Conservation (phyloP, 2,797 vertebrate genomes). For the Pempheris klunzingeri region DNA sequence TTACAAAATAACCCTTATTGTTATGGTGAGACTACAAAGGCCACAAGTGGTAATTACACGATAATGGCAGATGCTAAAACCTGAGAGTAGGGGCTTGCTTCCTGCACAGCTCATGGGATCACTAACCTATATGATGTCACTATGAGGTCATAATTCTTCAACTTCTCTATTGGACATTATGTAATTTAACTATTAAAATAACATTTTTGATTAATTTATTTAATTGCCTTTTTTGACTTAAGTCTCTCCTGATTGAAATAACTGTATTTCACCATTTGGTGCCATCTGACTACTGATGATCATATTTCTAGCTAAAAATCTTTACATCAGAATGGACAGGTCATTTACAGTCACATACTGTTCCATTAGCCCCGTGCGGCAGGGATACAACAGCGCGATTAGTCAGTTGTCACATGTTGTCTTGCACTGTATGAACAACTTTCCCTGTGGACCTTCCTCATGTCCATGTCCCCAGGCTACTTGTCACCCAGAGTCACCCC, state of each 20-base stretch:
- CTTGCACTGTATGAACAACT: conserved; percentile 12
- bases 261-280: neutral
- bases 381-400: conserved; percentile 20
- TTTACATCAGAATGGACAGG: neutral
- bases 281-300: neutral
- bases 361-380: neutral
- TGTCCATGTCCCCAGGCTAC: conserved; percentile 39
- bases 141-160: too few relatives aligned
- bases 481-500: conserved; percentile 17
- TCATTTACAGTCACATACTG: conserved; percentile 8
- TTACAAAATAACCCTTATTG: too few relatives aligned
- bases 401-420: conserved; percentile 28
- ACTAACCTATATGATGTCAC: too few relatives aligned
- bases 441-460: conserved; percentile 23
- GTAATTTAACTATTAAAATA: too few relatives aligned
- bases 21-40: too few relatives aligned
- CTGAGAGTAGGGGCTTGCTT: too few relatives aligned
- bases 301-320: conserved; percentile 3
- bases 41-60: too few relatives aligned
- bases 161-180: too few relatives aligned
- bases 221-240: too few relatives aligned
- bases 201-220: too few relatives aligned
- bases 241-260: neutral
- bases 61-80: too few relatives aligned
- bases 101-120: too few relatives aligned